Base-by-base conservation (phyloP, 1,140 invertebrate genomes). In the Laupala kohalensis region DNA sequence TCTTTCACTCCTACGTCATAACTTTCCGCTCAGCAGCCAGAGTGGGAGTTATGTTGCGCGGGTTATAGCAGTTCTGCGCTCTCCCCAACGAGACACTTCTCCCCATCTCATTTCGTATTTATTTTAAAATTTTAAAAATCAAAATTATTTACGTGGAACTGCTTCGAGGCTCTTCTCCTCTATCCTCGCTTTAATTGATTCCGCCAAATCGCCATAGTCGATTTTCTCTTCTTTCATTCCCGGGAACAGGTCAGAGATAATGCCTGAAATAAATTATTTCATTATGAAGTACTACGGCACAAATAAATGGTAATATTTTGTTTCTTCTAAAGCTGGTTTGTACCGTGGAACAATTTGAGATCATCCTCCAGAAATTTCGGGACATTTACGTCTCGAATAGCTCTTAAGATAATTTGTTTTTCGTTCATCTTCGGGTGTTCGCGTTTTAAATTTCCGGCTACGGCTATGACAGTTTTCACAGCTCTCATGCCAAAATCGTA, bases 331-430 rank as follows among this genome's bases (percentile, higher is more conserved):
- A 19, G 1, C 37, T 53, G 37, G 9, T 53, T 4, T 53, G 37
- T 77, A 84, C 84, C 84, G 69, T 83, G 82, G 69, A 91, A 92
- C 13, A 92, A 78, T 69, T 85, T 87, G 25, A 91, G 79, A 78
- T 91, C 90, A 71, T 87, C 83, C 64, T 84, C 85, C 23, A 91
- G 79, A 78, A 92, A 91, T 75, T 91, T 91, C 0, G 90, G 88
- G 9, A 91, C 81, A 76, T 91, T 92, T 0, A 91, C 89, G 76
- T 91, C 89, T 74, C 86, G 82, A 70, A 92, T 81, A 2, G 89
- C 88, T 64, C 87, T 81, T 25, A 87, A 73, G 25, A 85, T 81
- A 65, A 86, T 84, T 73, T 85, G 81, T 3, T 80, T 75, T 69
- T 87, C 84, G 23, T 83, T 82, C 77, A 89, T 84, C n/a, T 87